A percentile compares a stretch with the other conserved stretches of the same genome.
These are phyloP conservation scores for Chymomyza procnemis DNA, from an alignment of 2,888 invertebrate species.

Conservation along the genomic window DNA sequence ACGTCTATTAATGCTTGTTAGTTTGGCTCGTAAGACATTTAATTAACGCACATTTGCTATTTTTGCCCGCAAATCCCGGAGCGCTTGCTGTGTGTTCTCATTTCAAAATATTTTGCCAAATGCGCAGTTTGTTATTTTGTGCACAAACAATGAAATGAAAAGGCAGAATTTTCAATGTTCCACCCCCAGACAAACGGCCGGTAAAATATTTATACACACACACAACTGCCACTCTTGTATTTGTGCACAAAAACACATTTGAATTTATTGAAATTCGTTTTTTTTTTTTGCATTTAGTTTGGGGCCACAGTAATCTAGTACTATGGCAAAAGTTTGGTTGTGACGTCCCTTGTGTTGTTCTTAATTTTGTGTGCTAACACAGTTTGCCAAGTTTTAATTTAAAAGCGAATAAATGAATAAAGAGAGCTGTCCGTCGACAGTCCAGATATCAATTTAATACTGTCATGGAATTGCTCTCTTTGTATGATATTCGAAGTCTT, in stretches of 20 bases:
- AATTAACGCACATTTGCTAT: neutral
- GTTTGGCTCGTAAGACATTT: neutral
- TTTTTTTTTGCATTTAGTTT: neutral
- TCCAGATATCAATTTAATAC: slow-evolving; percentile 89
- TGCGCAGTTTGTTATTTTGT: slow-evolving; percentile 63
- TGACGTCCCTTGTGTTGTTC: slow-evolving; percentile 18
- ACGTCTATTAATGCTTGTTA: neutral
- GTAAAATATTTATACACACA: slow-evolving; percentile 4
- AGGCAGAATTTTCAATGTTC: neutral
- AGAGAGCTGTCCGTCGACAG: slow-evolving; percentile 99
- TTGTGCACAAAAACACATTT: slow-evolving; percentile 3
- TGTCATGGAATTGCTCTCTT: slow-evolving; percentile 99
- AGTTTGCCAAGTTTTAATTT: slow-evolving; percentile 3
- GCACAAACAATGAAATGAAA: slow-evolving; percentile 18
- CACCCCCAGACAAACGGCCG: slow-evolving; percentile 11
- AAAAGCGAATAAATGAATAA: slow-evolving; percentile 84
- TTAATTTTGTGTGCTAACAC: slow-evolving; percentile 29
- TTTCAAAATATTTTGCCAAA: slow-evolving; percentile 59
- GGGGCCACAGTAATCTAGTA: neutral
- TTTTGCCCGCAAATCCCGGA: neutral
- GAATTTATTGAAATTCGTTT: neutral
- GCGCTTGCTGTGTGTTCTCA: slow-evolving; percentile 34
- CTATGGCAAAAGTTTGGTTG: slow-evolving; percentile 1
- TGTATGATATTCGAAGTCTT: slow-evolving; percentile 89
- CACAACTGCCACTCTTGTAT: neutral